Evolutionary conservation across 2,888 invertebrate genomes (phyloP).

Genomic region (Tenodera sinensis): DNA sequence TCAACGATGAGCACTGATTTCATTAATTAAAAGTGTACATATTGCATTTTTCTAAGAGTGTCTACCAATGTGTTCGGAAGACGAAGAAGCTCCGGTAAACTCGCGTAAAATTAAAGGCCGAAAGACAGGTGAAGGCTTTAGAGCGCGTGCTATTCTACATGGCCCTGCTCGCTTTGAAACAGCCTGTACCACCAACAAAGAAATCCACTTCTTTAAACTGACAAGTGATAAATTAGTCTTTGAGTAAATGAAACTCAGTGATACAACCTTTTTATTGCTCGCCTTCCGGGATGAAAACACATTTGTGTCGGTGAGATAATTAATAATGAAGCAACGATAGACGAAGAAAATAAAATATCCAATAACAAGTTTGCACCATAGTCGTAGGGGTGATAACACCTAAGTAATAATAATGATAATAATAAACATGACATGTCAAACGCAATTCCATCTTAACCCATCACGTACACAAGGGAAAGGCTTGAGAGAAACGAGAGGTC

Average conservation of each 20-base stretch:
- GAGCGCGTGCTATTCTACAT: background rate
- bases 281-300: background rate
- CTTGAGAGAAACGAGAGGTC: too few relatives aligned
- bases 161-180: background rate
- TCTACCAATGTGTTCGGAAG: too few relatives aligned
- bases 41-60: too few relatives aligned
- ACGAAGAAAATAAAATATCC: background rate
- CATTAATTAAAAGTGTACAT: too few relatives aligned
- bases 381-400: background rate
- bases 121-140: background rate
- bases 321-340: background rate
- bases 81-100: too few relatives aligned
- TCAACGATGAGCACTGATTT: too few relatives aligned
- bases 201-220: background rate
- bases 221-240: background rate
- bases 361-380: background rate
- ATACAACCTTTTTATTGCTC: background rate
- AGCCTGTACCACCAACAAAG: background rate
- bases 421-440: background rate
- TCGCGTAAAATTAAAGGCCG: background rate
- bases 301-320: background rate
- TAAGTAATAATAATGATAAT: background rate
- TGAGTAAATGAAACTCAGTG: background rate
- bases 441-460: background rate
- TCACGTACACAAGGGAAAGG: background rate